Conservation (phyloP, 2,113 vertebrate species). For the Bubalus kerabau region DNA sequence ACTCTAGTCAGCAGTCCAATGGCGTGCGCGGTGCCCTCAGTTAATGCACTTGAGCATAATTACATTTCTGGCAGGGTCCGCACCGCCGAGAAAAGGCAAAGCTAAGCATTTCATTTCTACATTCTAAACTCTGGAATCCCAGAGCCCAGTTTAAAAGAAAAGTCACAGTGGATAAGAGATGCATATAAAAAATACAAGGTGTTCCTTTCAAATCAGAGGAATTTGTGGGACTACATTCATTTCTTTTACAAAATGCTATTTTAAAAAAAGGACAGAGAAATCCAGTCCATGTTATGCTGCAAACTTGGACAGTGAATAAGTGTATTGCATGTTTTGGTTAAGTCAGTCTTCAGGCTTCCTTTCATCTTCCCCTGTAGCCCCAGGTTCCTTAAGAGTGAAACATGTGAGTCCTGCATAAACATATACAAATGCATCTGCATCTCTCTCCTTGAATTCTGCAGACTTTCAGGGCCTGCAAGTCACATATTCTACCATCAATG, state of each 20-base stretch:
- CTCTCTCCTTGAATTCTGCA: constrained; percentile 64
- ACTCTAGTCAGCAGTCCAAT: constrained; percentile 82
- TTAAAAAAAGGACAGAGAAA: constrained; percentile 74
- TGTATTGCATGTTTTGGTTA: constrained; percentile 74
- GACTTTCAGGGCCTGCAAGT: constrained; percentile 63
- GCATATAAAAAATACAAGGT: constrained; percentile 87
- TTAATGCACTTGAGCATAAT: constrained; percentile 81
- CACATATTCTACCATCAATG: constrained; percentile 43
- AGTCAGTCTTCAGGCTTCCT: constrained; percentile 48
- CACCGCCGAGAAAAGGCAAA: constrained; percentile 79
- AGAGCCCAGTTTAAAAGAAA: constrained; percentile 80
- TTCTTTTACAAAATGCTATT: constrained; percentile 78
- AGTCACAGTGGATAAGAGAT: constrained; percentile 95
- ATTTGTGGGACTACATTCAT: constrained; percentile 80
- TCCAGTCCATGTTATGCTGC: constrained; percentile 79
- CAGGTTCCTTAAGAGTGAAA: constrained; percentile 62
- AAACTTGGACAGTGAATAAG: constrained; percentile 65
- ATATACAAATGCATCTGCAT: constrained; percentile 59
- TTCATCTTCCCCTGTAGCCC: constrained; percentile 44
- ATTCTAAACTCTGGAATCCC: constrained; percentile 79
- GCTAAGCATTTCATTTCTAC: constrained; percentile 80
- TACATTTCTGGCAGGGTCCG: constrained; percentile 76
- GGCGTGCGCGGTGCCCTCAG: constrained; percentile 82
- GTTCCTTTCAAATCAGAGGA: constrained; percentile 80
- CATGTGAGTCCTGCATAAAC: constrained; percentile 65